Conservation (phyloP, 2,113 vertebrate species). For the Leptodactylus fuscus region DNA sequence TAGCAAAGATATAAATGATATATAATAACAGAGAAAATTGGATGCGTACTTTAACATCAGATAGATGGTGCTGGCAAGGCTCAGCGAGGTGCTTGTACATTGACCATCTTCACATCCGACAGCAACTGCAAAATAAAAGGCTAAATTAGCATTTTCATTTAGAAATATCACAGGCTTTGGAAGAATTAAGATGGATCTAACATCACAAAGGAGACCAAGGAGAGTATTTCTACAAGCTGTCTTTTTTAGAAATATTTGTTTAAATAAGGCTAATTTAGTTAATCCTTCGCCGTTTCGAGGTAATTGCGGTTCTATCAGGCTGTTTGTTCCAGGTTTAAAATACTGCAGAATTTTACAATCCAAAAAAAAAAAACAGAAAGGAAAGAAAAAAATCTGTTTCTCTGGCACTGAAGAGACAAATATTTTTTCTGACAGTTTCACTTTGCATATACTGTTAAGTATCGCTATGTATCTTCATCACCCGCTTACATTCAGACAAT, state of each 20-base stretch:
- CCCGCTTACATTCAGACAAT: constrained; percentile 70
- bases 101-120: constrained; percentile 64
- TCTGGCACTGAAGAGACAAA: constrained; percentile 70
- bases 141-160: constrained; percentile 69
- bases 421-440: constrained; percentile 68
- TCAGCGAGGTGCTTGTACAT: constrained; percentile 15
- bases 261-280: constrained; percentile 68
- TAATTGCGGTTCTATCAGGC: constrained; percentile 68
- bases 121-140: constrained; percentile 67
- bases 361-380: not conserved
- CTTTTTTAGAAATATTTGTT: constrained; percentile 71
- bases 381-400: constrained; percentile 55
- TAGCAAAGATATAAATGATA: constrained; percentile 52
- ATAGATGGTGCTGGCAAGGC: constrained; percentile 29
- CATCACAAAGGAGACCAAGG: constrained; percentile 66
- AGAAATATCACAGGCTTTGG: constrained; percentile 68
- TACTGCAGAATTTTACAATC: constrained; percentile 62
- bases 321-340: constrained; percentile 72
- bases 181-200: constrained; percentile 70
- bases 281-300: constrained; percentile 66
- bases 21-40: constrained; percentile 48
- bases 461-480: constrained; percentile 66
- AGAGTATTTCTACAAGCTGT: constrained; percentile 67
- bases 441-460: constrained; percentile 61
- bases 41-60: constrained; percentile 39